Evolutionary conservation across 2,113 vertebrate genomes (phyloP).

Genomic region (Sylvia atricapilla): DNA sequence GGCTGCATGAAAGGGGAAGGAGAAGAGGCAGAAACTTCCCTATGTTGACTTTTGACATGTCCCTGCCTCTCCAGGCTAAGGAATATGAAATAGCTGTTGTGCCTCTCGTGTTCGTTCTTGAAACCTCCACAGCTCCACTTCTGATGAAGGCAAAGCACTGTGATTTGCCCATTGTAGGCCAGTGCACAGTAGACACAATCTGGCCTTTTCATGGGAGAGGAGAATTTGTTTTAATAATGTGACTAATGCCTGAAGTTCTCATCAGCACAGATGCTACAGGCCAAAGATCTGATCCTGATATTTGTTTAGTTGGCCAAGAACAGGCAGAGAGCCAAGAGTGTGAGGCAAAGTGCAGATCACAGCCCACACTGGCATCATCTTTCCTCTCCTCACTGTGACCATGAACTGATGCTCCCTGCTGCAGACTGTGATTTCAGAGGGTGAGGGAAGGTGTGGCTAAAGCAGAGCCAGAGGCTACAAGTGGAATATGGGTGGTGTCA

Average conservation of each 20-base stretch:
- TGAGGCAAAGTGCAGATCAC: background rate
- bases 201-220: background rate
- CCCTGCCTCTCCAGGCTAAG: background rate
- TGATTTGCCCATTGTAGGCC: background rate
- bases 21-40: background rate
- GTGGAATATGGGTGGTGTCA: background rate
- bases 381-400: background rate
- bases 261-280: conserved; percentile 1
- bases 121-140: background rate
- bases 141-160: background rate
- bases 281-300: background rate
- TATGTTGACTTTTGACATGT: background rate
- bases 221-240: background rate
- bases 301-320: background rate
- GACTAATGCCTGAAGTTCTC: background rate
- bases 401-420: background rate
- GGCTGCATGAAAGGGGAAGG: background rate
- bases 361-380: background rate
- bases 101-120: background rate
- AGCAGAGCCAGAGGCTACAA: background rate
- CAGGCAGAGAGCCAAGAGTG: background rate
- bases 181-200: background rate
- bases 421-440: background rate
- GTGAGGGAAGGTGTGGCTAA: background rate
- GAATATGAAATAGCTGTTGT: background rate